These are phyloP conservation scores for Vollenhovia emeryi DNA, from an alignment of 1,140 invertebrate species.

Conservation along the genomic window DNA sequence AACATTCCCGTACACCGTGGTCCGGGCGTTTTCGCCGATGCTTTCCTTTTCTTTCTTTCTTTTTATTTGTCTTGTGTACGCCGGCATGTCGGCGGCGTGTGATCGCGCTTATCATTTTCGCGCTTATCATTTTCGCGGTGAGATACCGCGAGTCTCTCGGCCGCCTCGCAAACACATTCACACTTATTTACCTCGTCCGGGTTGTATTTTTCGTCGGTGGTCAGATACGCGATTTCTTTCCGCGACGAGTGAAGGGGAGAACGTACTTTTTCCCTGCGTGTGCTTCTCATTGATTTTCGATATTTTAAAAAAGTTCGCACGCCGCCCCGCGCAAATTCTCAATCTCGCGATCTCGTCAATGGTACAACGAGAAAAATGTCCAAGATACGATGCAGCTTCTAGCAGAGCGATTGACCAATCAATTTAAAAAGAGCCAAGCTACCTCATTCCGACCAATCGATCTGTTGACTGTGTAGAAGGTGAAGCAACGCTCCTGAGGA, in stretches of 20 bases:
- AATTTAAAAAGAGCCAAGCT: background rate
- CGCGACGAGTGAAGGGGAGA: background rate
- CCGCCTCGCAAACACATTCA: background rate
- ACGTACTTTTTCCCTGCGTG: background rate
- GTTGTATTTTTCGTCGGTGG: background rate
- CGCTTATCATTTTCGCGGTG: conserved; percentile 40
- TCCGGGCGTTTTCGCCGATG: background rate
- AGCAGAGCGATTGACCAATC: background rate
- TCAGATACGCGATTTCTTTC: background rate
- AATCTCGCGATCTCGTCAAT: background rate
- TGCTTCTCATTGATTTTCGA: background rate
- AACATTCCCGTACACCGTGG: background rate
- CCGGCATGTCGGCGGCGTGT: background rate
- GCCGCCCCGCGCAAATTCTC: background rate
- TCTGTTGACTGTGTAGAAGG: background rate
- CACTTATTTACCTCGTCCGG: conserved; percentile 14
- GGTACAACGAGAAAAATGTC: background rate
- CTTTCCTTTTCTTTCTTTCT: background rate
- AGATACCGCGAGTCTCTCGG: conserved; percentile 12
- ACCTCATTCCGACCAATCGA: background rate
- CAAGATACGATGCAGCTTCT: background rate
- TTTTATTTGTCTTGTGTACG: background rate
- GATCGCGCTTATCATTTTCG: conserved; percentile 38
- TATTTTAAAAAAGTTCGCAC: background rate
- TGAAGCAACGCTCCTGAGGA: background rate